Evolutionary conservation across 2,797 vertebrate genomes (phyloP).

Genomic region (Remorina albescens): DNA sequence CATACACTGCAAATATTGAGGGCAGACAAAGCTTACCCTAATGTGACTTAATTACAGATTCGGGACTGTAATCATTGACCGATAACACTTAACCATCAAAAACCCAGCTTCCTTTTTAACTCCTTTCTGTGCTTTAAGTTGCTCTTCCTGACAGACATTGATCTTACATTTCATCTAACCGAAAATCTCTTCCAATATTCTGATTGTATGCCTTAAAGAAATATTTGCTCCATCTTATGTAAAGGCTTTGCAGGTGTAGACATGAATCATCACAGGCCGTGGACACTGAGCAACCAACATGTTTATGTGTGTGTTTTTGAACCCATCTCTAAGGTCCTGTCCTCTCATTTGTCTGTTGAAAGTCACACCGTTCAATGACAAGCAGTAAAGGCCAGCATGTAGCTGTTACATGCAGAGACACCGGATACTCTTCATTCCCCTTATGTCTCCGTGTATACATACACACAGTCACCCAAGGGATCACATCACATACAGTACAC

Average conservation of each 20-base stretch:
- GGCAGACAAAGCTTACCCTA: neutral
- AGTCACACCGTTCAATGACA: constrained; percentile 69
- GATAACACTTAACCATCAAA: constrained; percentile 10
- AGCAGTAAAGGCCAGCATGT: constrained; percentile 42
- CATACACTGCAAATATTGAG: neutral
- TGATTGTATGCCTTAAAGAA: neutral
- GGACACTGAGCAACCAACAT: constrained; percentile 27
- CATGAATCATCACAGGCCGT: neutral
- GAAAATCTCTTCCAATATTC: neutral
- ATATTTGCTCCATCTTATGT: constrained; percentile 11
- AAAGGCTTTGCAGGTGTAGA: neutral
- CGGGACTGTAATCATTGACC: neutral
- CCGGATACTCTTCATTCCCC: constrained; percentile 53
- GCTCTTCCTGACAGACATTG: neutral
- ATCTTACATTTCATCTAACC: neutral
- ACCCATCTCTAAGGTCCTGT: constrained; percentile 45
- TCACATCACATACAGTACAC: constrained; percentile 24
- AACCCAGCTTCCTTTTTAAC: constrained; percentile 11
- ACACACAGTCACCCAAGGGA: constrained; percentile 62
- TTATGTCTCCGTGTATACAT: constrained; percentile 51
- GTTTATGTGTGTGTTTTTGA: constrained; percentile 41
- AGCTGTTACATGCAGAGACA: constrained; percentile 58
- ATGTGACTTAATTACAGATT: neutral
- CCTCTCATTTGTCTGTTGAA: constrained; percentile 67
- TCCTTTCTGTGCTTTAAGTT: neutral